Conservation (phyloP, 2,888 invertebrate genomes). For the Ceratothoa steindachneri region DNA sequence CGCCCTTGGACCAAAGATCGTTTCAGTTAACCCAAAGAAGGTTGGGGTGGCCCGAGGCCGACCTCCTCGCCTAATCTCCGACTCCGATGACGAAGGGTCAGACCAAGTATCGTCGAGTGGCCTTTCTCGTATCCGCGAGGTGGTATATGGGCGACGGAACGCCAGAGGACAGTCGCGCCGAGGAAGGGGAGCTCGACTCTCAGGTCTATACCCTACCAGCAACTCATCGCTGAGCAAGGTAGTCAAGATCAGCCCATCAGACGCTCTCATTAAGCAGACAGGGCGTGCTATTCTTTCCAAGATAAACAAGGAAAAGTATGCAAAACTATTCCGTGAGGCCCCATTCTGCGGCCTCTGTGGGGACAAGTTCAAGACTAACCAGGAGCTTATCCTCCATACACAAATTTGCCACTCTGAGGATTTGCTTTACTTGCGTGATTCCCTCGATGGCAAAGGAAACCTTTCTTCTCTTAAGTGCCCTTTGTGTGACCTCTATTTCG, state of each 20-base stretch:
- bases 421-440: constrained; percentile 16
- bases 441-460: constrained; percentile 15
- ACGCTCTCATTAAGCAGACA: not conserved
- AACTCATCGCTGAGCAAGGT: not conserved
- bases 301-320: constrained; percentile 3
- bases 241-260: constrained; percentile 1
- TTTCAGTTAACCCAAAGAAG: not conserved
- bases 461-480: constrained; percentile 18
- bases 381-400: constrained; percentile 13
- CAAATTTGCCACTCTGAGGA: constrained; percentile 13
- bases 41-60: not conserved
- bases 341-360: constrained; percentile 21
- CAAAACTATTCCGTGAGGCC: not conserved
- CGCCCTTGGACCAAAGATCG: not conserved
- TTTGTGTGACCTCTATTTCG: constrained; percentile 22
- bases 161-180: not conserved
- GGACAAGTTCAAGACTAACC: constrained; percentile 7
- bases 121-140: not conserved
- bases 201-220: not conserved
- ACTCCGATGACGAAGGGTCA: not conserved
- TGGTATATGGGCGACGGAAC: not conserved
- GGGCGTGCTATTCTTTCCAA: not conserved
- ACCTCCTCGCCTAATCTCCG: not conserved
- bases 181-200: too few species aligned
- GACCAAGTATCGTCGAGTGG: not conserved